Percentiles rank a stretch among this genome's conserved stretches.
Evolutionary conservation across 2,888 invertebrate genomes (phyloP).

Genomic region (Scelioninae gen. 1): DNA sequence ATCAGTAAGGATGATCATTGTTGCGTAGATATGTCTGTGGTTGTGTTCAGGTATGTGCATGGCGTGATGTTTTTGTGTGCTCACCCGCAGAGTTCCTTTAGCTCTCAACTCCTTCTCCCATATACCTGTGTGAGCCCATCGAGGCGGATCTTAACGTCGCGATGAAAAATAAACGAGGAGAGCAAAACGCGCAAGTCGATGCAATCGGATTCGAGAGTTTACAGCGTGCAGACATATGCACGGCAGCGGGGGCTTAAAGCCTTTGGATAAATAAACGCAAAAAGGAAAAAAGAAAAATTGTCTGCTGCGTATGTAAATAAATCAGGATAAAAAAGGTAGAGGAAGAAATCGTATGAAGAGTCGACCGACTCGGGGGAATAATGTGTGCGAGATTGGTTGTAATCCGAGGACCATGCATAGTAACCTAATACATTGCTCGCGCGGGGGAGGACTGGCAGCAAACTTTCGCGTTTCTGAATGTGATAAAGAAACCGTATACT

Average conservation of each 20-base stretch:
- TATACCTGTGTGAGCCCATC: slow-evolving; percentile 52
- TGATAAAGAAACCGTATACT: too few species aligned
- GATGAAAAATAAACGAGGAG: slow-evolving; percentile 58
- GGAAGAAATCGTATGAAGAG: too few species aligned
- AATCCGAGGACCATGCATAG: too few species aligned
- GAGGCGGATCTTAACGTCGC: slow-evolving; percentile 48
- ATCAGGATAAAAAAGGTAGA: slow-evolving; percentile 75
- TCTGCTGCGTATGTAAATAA: slow-evolving; percentile 78
- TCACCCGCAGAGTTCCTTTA: slow-evolving; percentile 42
- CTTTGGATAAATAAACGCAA: slow-evolving; percentile 81
- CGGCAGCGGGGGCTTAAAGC: slow-evolving; percentile 72
- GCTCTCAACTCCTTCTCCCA: slow-evolving; percentile 40
- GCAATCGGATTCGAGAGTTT: slow-evolving; percentile 84
- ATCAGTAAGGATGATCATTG: slow-evolving; percentile 1
- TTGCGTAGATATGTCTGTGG: slow-evolving; percentile 8
- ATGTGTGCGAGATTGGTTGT: too few species aligned
- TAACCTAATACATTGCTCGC: too few species aligned
- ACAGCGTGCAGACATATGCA: slow-evolving; percentile 81
- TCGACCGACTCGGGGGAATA: too few species aligned
- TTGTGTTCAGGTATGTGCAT: slow-evolving; percentile 23
- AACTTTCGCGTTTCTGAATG: too few species aligned
- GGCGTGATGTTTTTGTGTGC: slow-evolving; percentile 41
- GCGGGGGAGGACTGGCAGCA: too few species aligned
- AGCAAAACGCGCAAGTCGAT: slow-evolving; percentile 75
- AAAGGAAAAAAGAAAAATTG: slow-evolving; percentile 72